These are phyloP conservation scores for Ailuropoda melanoleuca DNA, from an alignment of 2,113 vertebrate species.

Conservation along the genomic window DNA sequence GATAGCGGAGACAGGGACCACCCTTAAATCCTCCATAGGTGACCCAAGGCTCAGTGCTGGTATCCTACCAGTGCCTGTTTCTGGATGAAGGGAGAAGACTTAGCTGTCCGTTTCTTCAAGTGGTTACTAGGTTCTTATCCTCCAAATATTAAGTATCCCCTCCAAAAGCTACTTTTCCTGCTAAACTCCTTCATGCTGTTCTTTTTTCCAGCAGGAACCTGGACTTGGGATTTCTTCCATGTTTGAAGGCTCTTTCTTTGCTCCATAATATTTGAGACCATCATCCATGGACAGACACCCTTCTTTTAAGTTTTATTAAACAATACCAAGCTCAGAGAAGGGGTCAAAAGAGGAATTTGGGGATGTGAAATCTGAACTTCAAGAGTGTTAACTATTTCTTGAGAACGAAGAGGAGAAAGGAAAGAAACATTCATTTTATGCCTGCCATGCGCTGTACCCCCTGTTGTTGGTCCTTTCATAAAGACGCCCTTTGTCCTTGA, in stretches of 20 bases:
- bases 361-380: background rate
- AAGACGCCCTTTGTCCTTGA: background rate
- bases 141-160: background rate
- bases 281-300: background rate
- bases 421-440: fast-evolving
- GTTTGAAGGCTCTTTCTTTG: background rate
- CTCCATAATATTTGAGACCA: background rate
- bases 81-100: background rate
- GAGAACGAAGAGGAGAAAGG: background rate
- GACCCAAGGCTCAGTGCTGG: background rate
- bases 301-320: background rate
- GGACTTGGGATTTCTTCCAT: background rate
- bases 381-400: background rate
- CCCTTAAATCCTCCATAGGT: background rate
- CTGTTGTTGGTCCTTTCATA: background rate
- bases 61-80: background rate
- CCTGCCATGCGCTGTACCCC: background rate
- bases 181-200: background rate
- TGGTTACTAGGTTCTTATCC: background rate
- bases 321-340: background rate
- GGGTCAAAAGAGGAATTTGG: background rate
- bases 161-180: background rate
- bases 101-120: background rate
- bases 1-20: background rate
- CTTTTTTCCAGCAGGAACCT: background rate